Base-by-base conservation (phyloP, 2,113 vertebrate genomes). In the Mugil cephalus region DNA sequence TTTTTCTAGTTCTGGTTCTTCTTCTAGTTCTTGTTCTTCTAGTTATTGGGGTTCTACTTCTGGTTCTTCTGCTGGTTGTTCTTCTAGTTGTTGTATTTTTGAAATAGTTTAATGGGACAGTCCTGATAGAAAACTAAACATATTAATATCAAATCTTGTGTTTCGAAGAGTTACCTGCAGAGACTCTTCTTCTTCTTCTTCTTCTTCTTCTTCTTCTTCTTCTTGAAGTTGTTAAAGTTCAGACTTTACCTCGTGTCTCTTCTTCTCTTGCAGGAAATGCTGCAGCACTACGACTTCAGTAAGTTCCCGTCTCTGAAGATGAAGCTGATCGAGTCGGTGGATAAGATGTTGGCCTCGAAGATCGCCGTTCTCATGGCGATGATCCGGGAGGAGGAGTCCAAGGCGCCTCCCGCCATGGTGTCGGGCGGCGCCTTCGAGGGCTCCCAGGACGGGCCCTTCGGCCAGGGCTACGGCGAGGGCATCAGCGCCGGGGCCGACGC, bases 261-360 rank as follows among this genome's bases (percentile, higher is more conserved):
- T 11, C 24, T 40, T n/a, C 46, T 18, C 43, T 47, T 59, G 3
- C 80, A 99, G 98, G 97, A 98, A 50, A 95, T 95, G 88, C 63
- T 99, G 48, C 95, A 96, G 91, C 95, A 93, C 78, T 99, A 95
- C 3, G 97, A 99, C 92, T 99, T 99, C 91, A 95, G 94, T 43
- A 99, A 97, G 79, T 99, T 99, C 87, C 96, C 98, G 36, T 95
- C 96, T 0, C 89, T 99, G 89, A 99, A 97, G 90, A 92, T 96
- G 40, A 99, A 99, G 84, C 91, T 99, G 48, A 95, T 99, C 7
- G 98, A 99, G 89, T 88, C 96, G 0, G 98, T 99, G 76, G 98
- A 99, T 81, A 96, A 96, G 91, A 99, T 99, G 98, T 74, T 99
- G 79, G 94, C 94, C 80, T 94, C 81, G 35, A 98, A 97, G 92